Conservation (phyloP, 2,797 vertebrate species). For the Pterois miles region DNA sequence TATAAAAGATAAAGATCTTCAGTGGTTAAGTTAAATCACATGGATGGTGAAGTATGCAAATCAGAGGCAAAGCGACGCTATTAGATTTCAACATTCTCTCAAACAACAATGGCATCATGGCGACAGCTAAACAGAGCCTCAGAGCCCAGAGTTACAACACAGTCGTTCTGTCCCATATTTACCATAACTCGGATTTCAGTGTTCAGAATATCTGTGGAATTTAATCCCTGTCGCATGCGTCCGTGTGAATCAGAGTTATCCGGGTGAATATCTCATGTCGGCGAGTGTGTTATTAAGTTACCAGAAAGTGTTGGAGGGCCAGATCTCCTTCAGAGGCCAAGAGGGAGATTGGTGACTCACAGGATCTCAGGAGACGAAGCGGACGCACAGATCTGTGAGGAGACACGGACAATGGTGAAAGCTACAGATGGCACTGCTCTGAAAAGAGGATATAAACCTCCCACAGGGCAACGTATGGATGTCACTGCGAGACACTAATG, state of each 20-base stretch:
- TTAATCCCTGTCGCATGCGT: not conserved
- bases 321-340: slow-evolving; percentile 47
- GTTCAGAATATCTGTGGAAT: slow-evolving; percentile 7
- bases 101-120: slow-evolving; percentile 8
- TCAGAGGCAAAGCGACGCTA: not conserved
- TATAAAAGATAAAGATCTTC: not conserved
- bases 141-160: not conserved
- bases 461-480: slow-evolving; percentile 57
- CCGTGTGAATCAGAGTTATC: slow-evolving; percentile 5
- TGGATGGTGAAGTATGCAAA: not conserved
- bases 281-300: slow-evolving; percentile 51
- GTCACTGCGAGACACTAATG: slow-evolving; percentile 49
- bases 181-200: slow-evolving; percentile 15
- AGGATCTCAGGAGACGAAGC: slow-evolving; percentile 64
- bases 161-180: not conserved
- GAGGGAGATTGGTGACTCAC: slow-evolving; percentile 70
- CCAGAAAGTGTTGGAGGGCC: slow-evolving; percentile 44
- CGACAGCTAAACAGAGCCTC: not conserved
- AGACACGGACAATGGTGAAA: slow-evolving; percentile 48
- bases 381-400: slow-evolving; percentile 48
- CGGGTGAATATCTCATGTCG: slow-evolving; percentile 23
- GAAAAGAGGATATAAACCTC: slow-evolving; percentile 37
- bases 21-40: not conserved
- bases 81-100: not conserved
- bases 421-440: slow-evolving; percentile 51